Evolutionary conservation across 2,113 vertebrate species (phyloP).

Genomic region (Sander vitreus): DNA sequence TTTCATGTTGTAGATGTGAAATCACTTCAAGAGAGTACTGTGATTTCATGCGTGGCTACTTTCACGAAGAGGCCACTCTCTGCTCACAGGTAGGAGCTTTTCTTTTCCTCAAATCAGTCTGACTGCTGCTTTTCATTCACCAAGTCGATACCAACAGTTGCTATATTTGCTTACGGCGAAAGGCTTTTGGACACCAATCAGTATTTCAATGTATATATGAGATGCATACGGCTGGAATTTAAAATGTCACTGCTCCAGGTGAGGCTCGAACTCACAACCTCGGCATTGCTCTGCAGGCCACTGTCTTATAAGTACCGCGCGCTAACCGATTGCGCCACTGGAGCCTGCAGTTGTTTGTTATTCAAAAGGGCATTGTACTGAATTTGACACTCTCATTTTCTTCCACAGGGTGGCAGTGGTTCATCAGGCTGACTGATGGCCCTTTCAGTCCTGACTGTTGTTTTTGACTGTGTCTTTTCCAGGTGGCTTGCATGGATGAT

Average conservation of each 20-base stretch:
- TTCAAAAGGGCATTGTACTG: not conserved
- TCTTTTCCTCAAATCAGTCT: not conserved
- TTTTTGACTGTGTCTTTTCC: conserved; percentile 18
- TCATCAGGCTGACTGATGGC: not conserved
- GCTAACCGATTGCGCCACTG: conserved; percentile 59
- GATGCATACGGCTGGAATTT: not conserved
- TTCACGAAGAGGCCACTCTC: conserved; percentile 96
- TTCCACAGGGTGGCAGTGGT: conserved; percentile 37
- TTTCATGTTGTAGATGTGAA: conserved; percentile 89
- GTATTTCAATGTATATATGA: not conserved
- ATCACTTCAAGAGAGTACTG: conserved; percentile 98
- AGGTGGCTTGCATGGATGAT: conserved; percentile 99
- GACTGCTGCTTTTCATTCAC: not conserved
- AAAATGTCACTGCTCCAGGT: conserved; percentile 20
- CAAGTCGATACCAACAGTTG: not conserved
- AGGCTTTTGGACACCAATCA: not conserved
- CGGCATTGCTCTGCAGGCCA: conserved; percentile 47
- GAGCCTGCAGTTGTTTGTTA: accelerated
- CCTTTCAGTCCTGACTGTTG: not conserved
- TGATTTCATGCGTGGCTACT: conserved; percentile 96
- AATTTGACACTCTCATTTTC: not conserved
- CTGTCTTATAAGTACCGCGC: conserved; percentile 61
- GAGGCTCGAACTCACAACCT: conserved; percentile 70
- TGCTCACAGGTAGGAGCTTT: conserved; percentile 91
- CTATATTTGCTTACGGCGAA: not conserved